Conservation (phyloP, 92 coral and sea anemone species). For the Umimayanthus kanabou region DNA sequence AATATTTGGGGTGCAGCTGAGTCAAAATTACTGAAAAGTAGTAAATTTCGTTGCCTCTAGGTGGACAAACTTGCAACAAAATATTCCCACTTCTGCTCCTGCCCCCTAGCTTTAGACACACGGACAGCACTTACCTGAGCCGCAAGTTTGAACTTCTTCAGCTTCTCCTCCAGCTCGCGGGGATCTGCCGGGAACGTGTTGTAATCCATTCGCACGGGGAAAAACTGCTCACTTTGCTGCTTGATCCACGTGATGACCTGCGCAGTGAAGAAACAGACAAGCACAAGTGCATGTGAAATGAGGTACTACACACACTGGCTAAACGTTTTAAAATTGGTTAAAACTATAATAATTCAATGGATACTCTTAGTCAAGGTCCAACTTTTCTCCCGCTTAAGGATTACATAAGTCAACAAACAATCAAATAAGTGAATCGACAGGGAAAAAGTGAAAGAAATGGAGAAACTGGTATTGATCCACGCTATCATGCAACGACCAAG, state of each 20-base stretch:
- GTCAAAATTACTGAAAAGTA: too few relatives aligned
- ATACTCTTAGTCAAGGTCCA: background rate
- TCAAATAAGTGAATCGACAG: background rate
- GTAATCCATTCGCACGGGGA: slow-evolving; percentile 92
- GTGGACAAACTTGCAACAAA: too few relatives aligned
- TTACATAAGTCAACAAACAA: background rate
- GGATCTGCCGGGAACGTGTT: slow-evolving; percentile 89
- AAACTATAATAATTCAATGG: background rate
- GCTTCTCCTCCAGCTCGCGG: slow-evolving; percentile 81
- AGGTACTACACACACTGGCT: background rate
- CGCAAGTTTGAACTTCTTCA: slow-evolving; percentile 76
- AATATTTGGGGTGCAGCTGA: too few relatives aligned
- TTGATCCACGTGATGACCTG: slow-evolving; percentile 97
- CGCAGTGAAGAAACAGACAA: background rate
- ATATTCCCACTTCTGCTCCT: background rate
- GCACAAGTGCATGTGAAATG: background rate
- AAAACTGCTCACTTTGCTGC: slow-evolving; percentile 95
- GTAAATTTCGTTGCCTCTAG: too few relatives aligned
- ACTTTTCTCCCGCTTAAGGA: background rate
- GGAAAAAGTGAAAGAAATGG: too few relatives aligned
- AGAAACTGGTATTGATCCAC: background rate
- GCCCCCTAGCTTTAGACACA: background rate
- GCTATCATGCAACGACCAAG: background rate
- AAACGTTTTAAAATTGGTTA: background rate
- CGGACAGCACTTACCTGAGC: slow-evolving; percentile 69